A percentile compares a stretch with the other conserved stretches of the same genome.
These are phyloP conservation scores for Smithornis capensis DNA, from an alignment of 2,113 vertebrate species.

Conservation along the genomic window DNA sequence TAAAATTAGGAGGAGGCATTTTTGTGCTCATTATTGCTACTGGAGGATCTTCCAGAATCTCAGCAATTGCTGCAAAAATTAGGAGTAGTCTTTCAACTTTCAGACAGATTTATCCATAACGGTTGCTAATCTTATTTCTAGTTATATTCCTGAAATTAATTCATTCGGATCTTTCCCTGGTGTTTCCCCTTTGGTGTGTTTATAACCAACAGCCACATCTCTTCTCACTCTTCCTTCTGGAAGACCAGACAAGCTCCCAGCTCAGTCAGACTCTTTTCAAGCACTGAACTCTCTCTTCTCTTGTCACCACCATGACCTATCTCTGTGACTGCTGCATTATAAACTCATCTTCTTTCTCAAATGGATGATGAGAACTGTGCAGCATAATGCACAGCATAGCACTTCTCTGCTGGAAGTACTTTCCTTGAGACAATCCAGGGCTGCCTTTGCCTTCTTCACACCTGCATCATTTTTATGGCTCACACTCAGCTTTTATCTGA, in stretches of 20 bases:
- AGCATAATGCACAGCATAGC: neutral
- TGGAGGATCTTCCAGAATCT: neutral
- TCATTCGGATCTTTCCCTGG: neutral
- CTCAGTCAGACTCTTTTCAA: neutral
- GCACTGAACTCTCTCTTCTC: neutral
- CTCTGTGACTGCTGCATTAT: neutral
- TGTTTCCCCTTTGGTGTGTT: neutral
- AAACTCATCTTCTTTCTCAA: neutral
- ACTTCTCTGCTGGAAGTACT: neutral
- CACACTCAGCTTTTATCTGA: neutral
- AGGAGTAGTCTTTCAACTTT: neutral
- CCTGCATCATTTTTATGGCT: neutral
- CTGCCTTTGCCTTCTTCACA: neutral
- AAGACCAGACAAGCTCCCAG: neutral
- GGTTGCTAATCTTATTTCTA: neutral
- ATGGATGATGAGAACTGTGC: neutral
- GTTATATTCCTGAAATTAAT: neutral
- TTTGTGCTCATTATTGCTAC: neutral
- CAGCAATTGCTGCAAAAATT: neutral
- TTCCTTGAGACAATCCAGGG: neutral
- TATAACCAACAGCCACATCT: neutral
- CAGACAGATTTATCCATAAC: neutral
- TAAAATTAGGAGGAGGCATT: neutral
- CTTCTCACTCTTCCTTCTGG: neutral
- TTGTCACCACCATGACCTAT: neutral